Base-by-base conservation (phyloP, 1,140 invertebrate genomes). In the Lepidotrigona ventralis region DNA sequence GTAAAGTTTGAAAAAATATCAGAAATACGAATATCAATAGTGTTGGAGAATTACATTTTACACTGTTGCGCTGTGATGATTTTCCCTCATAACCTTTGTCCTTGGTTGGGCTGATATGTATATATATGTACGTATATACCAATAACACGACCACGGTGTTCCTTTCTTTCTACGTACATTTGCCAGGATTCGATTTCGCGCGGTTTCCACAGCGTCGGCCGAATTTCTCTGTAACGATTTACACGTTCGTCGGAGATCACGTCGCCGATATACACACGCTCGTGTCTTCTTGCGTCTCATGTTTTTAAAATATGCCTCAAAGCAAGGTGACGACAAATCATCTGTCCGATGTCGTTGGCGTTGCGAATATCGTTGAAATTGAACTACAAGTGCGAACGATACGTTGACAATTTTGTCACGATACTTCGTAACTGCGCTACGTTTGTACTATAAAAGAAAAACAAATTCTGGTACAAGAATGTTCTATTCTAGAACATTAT, bases 1-100 rank as follows among this genome's bases (percentile, higher is more conserved):
- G 66, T 83, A 78, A 70, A 78, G 23, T 70, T 78, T 69, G 56
- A 69, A 26, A 78, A 69, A 54, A n/a, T 68, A 26, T 23, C 17
- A 60, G 26, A 60, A 78, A 63, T 70, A 78, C 23, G 74, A 83
- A 54, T 58, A 58, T 17, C 64, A 21, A 58, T 68, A 33, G 8
- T 39, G 21, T 70, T 78, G 23, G 33, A 78, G 33, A 78, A 51
- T 33, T 56, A 23, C 29, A 60, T 53, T 56, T 33, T 17, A 54
- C 46, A 53, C 6, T 46, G 39, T 53, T 71, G 11, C 53, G n/a
- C 9, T 33, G 19, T 54, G 14, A 6, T 54, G 14, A 6, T 64
- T 29, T 66, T n/a, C 19, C 56, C 33, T 71, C 23, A 33, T 9
- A 29, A 68, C 33, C 53, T 46, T 19, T 46, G 17, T 70, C 46